Base-by-base conservation (phyloP, 2,797 vertebrate genomes). In the Prunella strophiata region DNA sequence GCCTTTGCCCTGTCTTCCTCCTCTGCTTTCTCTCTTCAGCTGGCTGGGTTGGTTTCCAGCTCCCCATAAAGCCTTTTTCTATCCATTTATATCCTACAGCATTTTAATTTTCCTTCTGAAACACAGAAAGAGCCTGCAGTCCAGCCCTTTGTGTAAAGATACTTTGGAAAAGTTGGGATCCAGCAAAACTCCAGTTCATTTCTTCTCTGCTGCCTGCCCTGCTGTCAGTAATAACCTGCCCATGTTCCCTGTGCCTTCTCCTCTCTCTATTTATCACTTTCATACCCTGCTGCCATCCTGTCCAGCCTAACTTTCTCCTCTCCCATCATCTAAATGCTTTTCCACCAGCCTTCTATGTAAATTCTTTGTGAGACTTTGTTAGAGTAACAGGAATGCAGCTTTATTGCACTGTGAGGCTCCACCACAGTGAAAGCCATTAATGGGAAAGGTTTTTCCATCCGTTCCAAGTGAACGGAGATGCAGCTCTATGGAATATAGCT, bases 371-470 rank as follows among this genome's bases (percentile, higher is more conserved):
- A 67, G 22, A 19, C 83, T 67, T 93, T 71, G 67, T 91, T 94
- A 85, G 25, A 76, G 68, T 38, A 68, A n/a, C 20, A 85, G 94
- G 70, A 94, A 81, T 75, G 57, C 70, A 55, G 76, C 85, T 93
- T 89, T 89, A 66, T 88, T 91, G 29, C 82, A 17, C 72, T 32
- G 45, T 23, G 63, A 88, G 89, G 36, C 73, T 96, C 72, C 84
- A 63, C n/a, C 27, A 21, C 12, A 59, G 77, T 58, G 90, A 88
- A 89, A 83, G 29, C 58, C 32, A n/a, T 78, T 91, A 86, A 67
- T 75, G 11, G 62, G 81, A 92, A 92, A 95, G 88, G 36, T 79
- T 93, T 96, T 96, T 91, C 83, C 71, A 84, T 82, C 50, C 17
- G 84, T 84, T 94, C 92, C 92, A 78, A 96, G 88, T 71, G 42